phyloP scores from a whole-genome alignment of 2,113 vertebrate species.

The Theristicus caerulescens region DNA sequence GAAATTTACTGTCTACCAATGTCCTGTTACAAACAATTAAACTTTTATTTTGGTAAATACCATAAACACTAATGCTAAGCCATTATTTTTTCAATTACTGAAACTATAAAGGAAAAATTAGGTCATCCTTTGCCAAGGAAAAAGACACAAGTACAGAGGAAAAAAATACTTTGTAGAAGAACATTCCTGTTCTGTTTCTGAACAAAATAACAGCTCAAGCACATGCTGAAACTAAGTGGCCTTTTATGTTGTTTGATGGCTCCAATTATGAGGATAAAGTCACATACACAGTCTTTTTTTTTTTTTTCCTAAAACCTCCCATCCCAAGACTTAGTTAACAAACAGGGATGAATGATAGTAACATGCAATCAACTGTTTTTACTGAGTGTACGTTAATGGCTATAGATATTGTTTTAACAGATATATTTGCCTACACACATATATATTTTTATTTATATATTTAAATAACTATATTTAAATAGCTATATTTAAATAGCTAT shows the following conservation, averaged over 20 bases:
- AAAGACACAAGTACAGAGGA: background rate
- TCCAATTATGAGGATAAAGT: background rate
- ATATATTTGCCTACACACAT: background rate
- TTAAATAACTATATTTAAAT: no score
- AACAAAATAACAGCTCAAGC: conserved; percentile 1
- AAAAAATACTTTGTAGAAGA: background rate
- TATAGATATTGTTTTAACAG: background rate
- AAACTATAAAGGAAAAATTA: background rate
- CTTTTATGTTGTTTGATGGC: background rate
- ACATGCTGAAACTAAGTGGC: background rate
- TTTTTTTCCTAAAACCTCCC: background rate
- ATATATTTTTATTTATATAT: background rate
- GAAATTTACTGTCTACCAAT: background rate
- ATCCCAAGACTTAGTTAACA: background rate
- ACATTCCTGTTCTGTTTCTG: background rate
- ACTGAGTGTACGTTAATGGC: background rate
- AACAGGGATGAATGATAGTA: background rate
- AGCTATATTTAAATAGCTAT: no score
- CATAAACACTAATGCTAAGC: background rate
- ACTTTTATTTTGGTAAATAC: background rate
- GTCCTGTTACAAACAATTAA: background rate
- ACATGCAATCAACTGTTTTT: background rate
- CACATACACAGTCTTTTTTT: background rate
- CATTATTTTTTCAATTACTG: background rate
- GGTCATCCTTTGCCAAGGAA: background rate